A percentile compares a stretch with the other conserved stretches of the same genome.
phyloP scores from a whole-genome alignment of 1,140 invertebrate species.

The Bombus superbus region DNA sequence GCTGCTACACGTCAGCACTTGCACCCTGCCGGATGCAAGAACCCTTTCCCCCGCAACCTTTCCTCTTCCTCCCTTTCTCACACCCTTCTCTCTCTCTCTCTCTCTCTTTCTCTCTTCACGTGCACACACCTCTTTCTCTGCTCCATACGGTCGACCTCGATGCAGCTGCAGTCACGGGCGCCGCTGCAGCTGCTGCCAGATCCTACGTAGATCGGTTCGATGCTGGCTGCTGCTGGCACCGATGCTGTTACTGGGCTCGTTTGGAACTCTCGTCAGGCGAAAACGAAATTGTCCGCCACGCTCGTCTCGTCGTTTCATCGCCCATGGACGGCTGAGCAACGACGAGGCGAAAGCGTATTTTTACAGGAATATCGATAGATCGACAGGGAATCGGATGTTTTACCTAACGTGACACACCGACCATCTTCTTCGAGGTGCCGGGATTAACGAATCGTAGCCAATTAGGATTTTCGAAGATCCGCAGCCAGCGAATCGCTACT shows the following conservation, averaged over 20 bases:
- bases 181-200: constrained; percentile 63
- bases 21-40: constrained; percentile 60
- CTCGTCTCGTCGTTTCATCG: constrained; percentile 64
- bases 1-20: constrained; percentile 62
- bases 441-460: not conserved
- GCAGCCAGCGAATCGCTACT: not conserved
- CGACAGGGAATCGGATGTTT: constrained; percentile 39
- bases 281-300: constrained; percentile 67
- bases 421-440: too few relatives aligned
- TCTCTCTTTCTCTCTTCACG: not conserved
- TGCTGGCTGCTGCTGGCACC: constrained; percentile 48
- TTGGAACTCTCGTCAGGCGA: constrained; percentile 70
- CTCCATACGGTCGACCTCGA: constrained; percentile 43
- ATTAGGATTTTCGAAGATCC: not conserved
- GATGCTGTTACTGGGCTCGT: constrained; percentile 56
- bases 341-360: constrained; percentile 44
- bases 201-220: constrained; percentile 50
- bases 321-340: constrained; percentile 24
- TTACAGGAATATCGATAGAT: constrained; percentile 41
- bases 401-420: not conserved
- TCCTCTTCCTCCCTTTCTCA: not conserved
- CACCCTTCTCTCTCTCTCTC: not conserved
- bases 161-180: constrained; percentile 59
- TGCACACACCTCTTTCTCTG: not conserved
- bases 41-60: not conserved